Conservation (phyloP, 2,797 vertebrate genomes). For the Ctenopoma multispine region DNA sequence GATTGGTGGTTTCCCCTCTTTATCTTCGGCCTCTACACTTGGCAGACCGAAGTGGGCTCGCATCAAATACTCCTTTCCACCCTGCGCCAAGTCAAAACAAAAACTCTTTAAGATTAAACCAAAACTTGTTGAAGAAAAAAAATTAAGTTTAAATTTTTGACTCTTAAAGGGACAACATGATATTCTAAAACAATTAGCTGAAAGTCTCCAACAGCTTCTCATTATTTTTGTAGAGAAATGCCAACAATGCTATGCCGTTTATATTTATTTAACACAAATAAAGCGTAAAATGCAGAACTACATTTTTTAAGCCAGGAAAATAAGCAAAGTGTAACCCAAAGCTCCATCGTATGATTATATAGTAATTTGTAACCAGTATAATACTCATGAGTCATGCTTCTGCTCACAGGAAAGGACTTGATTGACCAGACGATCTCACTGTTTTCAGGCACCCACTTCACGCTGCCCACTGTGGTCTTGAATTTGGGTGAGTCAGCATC, state of each 20-base stretch:
- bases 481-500: constrained; percentile 99
- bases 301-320: not conserved
- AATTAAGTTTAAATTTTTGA: not conserved
- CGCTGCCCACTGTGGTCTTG: constrained; percentile 98
- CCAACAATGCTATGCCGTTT: too few species aligned
- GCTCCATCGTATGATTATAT: not conserved
- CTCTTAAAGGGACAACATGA: not conserved
- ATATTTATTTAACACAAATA: not conserved
- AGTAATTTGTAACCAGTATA: constrained; percentile 10
- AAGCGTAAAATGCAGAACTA: not conserved
- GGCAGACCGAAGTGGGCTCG: constrained; percentile 97
- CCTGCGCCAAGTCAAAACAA: constrained; percentile 79
- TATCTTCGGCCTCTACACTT: constrained; percentile 98
- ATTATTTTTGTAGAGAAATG: not conserved
- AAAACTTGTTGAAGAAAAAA: not conserved
- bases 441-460: constrained; percentile 99
- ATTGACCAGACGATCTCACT: constrained; percentile 99
- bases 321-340: not conserved
- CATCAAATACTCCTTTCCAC: constrained; percentile 99
- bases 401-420: constrained; percentile 97
- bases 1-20: constrained; percentile 98
- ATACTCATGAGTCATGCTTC: constrained; percentile 46
- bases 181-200: not conserved
- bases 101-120: constrained; percentile 59
- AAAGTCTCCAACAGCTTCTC: not conserved